Percentiles rank a stretch among this genome's conserved stretches.
Evolutionary conservation across 2,113 vertebrate genomes (phyloP).

Genomic region (Gymnocephalus cernua): DNA sequence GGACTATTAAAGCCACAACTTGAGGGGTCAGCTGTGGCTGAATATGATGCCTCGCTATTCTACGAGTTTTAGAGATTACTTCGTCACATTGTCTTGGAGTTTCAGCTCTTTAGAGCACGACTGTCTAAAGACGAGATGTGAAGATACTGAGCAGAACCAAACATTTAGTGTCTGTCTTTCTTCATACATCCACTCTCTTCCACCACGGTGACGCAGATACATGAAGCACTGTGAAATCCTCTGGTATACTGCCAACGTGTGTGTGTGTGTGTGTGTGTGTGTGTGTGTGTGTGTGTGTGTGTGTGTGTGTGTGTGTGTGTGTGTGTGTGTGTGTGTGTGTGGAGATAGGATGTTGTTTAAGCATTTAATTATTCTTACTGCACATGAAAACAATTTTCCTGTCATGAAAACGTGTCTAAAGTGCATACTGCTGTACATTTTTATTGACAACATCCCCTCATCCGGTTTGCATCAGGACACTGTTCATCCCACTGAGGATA

Average conservation of each 20-base stretch:
- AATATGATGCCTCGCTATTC: slow-evolving; percentile 35
- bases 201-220: slow-evolving; percentile 64
- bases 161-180: slow-evolving; percentile 58
- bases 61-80: slow-evolving; percentile 41
- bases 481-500: slow-evolving; percentile 18
- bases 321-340: neutral
- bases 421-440: neutral
- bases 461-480: slow-evolving; percentile 28
- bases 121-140: slow-evolving; percentile 24
- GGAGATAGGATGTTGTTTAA: slow-evolving; percentile 2
- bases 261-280: slow-evolving; percentile 9
- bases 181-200: slow-evolving; percentile 58
- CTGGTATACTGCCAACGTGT: slow-evolving; percentile 46
- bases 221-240: slow-evolving; percentile 46
- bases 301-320: slow-evolving; percentile 6
- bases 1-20: slow-evolving; percentile 45
- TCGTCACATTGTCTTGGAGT: slow-evolving; percentile 1
- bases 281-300: slow-evolving; percentile 12
- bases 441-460: slow-evolving; percentile 12
- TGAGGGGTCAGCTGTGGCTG: slow-evolving; percentile 41
- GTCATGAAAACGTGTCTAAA: slow-evolving; percentile 36
- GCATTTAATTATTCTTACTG: slow-evolving; percentile 22
- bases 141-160: slow-evolving; percentile 65
- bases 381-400: slow-evolving; percentile 52
- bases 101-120: neutral